A percentile compares a stretch with the other conserved stretches of the same genome.
Conservation (phyloP, 37 sponge, comb jelly and placozoan genomes). For the Lycopodina hypogea region DNA sequence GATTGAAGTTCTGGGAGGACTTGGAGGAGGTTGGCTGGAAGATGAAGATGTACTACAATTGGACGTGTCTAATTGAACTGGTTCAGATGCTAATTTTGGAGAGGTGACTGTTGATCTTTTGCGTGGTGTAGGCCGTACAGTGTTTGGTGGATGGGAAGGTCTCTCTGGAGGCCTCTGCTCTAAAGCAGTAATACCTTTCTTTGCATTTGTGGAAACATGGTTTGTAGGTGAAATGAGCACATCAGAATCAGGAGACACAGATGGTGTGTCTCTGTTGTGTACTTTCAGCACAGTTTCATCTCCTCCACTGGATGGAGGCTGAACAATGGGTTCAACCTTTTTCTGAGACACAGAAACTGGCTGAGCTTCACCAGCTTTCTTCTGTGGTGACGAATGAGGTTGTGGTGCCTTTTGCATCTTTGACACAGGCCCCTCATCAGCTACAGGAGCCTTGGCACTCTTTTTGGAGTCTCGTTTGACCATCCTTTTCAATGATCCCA, state of each 20-base stretch:
- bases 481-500: constrained; percentile 49
- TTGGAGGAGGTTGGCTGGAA: no score
- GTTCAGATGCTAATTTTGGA: no score
- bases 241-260: not conserved
- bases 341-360: not conserved
- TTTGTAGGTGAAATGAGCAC: no score
- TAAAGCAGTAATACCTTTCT: not conserved
- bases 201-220: not conserved
- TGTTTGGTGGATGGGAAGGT: not conserved
- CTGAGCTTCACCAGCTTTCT: no score
- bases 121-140: no score
- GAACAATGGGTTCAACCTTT: not conserved
- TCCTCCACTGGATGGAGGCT: not conserved
- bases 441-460: not conserved
- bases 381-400: no score
- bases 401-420: not conserved
- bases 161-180: not conserved
- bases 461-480: constrained; percentile 34
- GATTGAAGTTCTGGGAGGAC: no score
- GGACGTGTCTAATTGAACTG: no score
- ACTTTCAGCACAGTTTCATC: not conserved
- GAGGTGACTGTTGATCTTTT: no score
- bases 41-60: no score
- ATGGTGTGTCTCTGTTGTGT: no score
- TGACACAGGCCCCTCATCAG: not conserved